phyloP scores from a whole-genome alignment of 2,113 vertebrate genomes.

The Thermophis baileyi region DNA sequence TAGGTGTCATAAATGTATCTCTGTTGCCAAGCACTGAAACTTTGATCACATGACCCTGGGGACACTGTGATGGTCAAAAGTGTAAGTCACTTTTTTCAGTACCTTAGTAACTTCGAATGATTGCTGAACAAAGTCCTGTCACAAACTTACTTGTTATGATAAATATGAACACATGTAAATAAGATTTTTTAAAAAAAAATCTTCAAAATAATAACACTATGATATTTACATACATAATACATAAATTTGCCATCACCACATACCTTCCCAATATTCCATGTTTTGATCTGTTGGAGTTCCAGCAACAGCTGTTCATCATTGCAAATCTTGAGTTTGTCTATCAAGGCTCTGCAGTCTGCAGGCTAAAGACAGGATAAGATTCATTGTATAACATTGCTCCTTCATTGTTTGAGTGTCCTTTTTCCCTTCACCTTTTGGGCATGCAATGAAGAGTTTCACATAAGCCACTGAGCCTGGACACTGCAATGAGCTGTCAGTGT shows the following conservation, averaged over 20 bases:
- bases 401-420: not conserved
- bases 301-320: conserved; percentile 88
- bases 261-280: conserved; percentile 97
- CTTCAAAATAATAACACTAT: not conserved
- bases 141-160: not conserved
- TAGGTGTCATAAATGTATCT: too few species aligned
- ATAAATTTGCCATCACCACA: not conserved
- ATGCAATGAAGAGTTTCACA: not conserved
- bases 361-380: conserved; percentile 67
- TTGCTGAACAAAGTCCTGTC: not conserved
- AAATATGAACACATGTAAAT: not conserved
- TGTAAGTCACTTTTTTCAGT: not conserved
- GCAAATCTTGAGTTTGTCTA: conserved; percentile 91
- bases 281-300: conserved; percentile 94
- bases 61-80: not conserved
- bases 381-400: not conserved
- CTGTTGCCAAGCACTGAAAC: too few species aligned
- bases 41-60: too few species aligned
- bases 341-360: conserved; percentile 92
- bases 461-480: not conserved
- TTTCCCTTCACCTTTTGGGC: not conserved
- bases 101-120: not conserved
- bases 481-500: not conserved
- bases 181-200: not conserved
- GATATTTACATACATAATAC: not conserved